Conservation (phyloP, 1,140 invertebrate genomes). For the Saccostrea glomerata region DNA sequence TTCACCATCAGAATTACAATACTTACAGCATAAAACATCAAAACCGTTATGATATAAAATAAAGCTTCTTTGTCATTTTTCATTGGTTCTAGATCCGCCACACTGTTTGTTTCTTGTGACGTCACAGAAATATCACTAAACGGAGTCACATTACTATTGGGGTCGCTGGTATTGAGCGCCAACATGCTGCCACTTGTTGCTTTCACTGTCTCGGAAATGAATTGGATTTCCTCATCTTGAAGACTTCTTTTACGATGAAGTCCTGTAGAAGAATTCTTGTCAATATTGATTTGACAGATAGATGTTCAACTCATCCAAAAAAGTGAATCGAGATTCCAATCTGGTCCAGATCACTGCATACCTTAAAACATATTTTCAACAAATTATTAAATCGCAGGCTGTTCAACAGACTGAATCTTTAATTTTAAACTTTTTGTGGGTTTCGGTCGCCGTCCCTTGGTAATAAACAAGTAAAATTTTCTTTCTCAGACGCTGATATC, state of each 20-base stretch:
- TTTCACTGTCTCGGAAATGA: not conserved
- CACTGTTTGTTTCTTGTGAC: not conserved
- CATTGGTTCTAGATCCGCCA: not conserved
- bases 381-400: not conserved
- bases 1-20: constrained; percentile 78
- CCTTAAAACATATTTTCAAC: not conserved
- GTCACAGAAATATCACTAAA: not conserved
- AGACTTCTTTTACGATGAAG: not conserved
- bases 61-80: constrained; percentile 52
- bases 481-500: too few relatives aligned
- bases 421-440: not conserved
- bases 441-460: not conserved
- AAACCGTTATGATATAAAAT: constrained; percentile 78
- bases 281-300: constrained; percentile 20
- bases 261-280: constrained; percentile 17
- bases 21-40: constrained; percentile 78
- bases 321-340: not conserved
- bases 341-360: not conserved
- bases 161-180: constrained; percentile 3
- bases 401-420: not conserved
- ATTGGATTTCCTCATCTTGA: constrained; percentile 30
- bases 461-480: not conserved
- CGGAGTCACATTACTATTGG: not conserved
- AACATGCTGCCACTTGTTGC: constrained; percentile 19
- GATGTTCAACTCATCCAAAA: not conserved